Conservation (phyloP, 1,140 invertebrate genomes). For the Cephus cinctus region DNA sequence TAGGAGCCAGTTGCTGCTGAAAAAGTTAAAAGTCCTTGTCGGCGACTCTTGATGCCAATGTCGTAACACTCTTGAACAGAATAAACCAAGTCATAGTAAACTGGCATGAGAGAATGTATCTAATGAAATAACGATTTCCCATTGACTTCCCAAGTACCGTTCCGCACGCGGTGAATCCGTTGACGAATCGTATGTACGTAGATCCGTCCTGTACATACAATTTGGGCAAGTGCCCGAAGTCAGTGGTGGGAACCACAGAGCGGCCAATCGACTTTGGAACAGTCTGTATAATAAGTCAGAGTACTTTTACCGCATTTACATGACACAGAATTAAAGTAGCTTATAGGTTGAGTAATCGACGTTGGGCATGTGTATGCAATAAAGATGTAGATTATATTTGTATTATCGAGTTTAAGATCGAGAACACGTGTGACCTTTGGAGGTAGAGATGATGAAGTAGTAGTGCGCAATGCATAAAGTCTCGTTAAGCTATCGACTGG, state of each 20-base stretch:
- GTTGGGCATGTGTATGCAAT: constrained; percentile 11
- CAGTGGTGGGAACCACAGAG: constrained; percentile 21
- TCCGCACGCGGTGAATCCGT: constrained; percentile 13
- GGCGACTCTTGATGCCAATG: no score
- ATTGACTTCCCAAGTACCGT: no score
- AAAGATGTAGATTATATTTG: constrained; percentile 20
- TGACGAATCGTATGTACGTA: constrained; percentile 7
- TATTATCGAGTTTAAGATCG: constrained; percentile 23
- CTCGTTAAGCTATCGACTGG: constrained; percentile 5
- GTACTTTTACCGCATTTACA: no score
- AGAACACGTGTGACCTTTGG: constrained; percentile 23
- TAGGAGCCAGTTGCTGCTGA: no score
- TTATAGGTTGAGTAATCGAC: constrained; percentile 13
- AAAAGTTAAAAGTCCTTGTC: no score
- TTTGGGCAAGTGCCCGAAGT: constrained; percentile 7
- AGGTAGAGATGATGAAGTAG: constrained; percentile 1
- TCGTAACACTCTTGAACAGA: no score
- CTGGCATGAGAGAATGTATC: no score
- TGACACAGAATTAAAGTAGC: no score
- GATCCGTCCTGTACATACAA: constrained; percentile 13
- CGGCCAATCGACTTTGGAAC: constrained; percentile 26
- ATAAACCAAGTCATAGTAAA: no score
- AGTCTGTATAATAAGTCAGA: constrained; percentile 20
- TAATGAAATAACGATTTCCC: no score
- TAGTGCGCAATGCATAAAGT: constrained; percentile 11